These are phyloP conservation scores for Staurois parvus DNA, from an alignment of 2,797 vertebrate species.

Conservation along the genomic window DNA sequence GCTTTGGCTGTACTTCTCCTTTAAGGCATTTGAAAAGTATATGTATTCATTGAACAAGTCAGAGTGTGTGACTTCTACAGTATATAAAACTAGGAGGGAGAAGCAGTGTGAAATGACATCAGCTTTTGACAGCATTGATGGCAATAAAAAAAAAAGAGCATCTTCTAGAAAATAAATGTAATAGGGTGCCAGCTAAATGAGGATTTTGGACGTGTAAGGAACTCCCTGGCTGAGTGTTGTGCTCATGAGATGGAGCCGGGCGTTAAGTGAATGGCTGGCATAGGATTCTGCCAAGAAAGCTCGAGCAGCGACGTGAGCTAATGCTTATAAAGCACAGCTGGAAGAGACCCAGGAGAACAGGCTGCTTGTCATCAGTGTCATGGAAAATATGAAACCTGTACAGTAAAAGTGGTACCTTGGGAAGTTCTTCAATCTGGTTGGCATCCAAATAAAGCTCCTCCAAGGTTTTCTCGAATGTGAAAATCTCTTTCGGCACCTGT, in stretches of 20 bases:
- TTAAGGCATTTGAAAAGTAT: no score
- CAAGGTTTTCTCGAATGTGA: conserved; percentile 96
- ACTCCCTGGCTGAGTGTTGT: conserved; percentile 17
- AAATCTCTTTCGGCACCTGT: conserved; percentile 98
- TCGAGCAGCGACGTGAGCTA: conserved; percentile 34
- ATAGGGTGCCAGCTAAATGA: conserved; percentile 21
- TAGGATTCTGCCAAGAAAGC: conserved; percentile 46
- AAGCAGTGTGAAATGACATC: conserved; percentile 7
- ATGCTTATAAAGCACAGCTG: conserved; percentile 55
- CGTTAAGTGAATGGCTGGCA: conserved; percentile 48
- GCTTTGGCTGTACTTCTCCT: no score
- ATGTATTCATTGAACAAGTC: no score
- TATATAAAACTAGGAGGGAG: neutral
- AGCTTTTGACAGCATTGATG: neutral
- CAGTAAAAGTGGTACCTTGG: conserved; percentile 83
- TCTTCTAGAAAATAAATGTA: conserved; percentile 26
- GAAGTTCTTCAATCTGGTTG: conserved; percentile 99
- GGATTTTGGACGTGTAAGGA: conserved; percentile 30
- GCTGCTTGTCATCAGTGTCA: conserved; percentile 53
- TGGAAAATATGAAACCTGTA: conserved; percentile 56
- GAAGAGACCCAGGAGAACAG: conserved; percentile 45
- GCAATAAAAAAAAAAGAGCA: neutral
- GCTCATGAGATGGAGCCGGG: conserved; percentile 31
- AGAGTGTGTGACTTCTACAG: neutral
- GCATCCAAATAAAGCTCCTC: conserved; percentile 99